These are phyloP conservation scores for Ctenoplectra terminalis DNA, from an alignment of 1,140 invertebrate genomes.

Conservation along the genomic window DNA sequence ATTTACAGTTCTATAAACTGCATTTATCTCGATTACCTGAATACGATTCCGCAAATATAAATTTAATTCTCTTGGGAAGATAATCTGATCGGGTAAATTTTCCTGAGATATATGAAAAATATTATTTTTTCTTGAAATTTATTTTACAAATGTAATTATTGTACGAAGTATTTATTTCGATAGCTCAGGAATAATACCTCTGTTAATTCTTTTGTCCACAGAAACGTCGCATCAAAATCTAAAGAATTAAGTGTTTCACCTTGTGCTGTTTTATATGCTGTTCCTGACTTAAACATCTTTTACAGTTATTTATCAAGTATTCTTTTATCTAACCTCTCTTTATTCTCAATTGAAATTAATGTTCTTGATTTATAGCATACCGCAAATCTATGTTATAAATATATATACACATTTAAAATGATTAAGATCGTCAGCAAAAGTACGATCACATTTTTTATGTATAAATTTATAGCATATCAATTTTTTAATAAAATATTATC, in stretches of 20 bases:
- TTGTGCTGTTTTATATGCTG: not conserved
- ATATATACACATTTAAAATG: no score
- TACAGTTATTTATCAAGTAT: not conserved
- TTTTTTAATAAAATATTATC: not conserved
- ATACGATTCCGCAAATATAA: conserved; percentile 73
- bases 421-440: not conserved
- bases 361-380: not conserved
- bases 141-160: conserved; percentile 12
- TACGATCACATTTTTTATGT: not conserved
- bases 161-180: not conserved
- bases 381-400: not conserved
- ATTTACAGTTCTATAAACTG: conserved; percentile 3
- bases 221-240: conserved; percentile 47
- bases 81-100: conserved; percentile 59
- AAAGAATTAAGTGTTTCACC: conserved; percentile 24
- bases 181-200: conserved; percentile 16
- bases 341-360: not conserved
- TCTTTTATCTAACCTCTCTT: conserved; percentile 1
- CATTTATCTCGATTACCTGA: conserved; percentile 62
- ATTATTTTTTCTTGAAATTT: not conserved
- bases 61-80: conserved; percentile 76
- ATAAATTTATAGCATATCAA: not conserved
- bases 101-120: conserved; percentile 35
- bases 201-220: conserved; percentile 24
- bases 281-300: conserved; percentile 19